Evolutionary conservation across 2,888 invertebrate species (phyloP).

Genomic region (Eupsilia transversa): DNA sequence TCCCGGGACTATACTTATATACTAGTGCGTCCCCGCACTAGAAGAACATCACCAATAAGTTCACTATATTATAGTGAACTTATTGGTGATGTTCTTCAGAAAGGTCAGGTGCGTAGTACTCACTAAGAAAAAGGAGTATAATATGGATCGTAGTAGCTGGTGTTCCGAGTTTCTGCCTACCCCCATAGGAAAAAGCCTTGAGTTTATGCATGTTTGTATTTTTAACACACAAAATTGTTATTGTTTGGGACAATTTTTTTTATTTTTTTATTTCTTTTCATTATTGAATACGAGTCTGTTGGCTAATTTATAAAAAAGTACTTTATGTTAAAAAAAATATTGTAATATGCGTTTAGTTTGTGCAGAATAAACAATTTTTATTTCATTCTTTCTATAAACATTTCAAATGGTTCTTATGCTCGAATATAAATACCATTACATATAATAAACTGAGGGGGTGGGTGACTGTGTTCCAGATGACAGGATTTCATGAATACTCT

Average conservation of each 20-base stretch:
- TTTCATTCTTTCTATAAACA: no score
- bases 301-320: no score
- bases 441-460: conserved; percentile 15
- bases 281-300: no score
- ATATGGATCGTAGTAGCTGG: not conserved
- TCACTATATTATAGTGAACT: not conserved
- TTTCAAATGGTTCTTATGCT: not conserved
- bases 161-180: not conserved
- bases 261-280: no score
- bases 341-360: no score
- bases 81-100: not conserved
- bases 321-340: no score
- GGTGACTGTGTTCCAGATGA: conserved; percentile 31
- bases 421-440: conserved; percentile 28
- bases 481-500: conserved; percentile 15
- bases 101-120: not conserved
- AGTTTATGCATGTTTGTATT: not conserved
- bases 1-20: no score
- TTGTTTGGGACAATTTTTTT: no score
- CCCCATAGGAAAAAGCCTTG: not conserved
- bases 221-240: no score
- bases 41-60: no score
- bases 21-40: no score
- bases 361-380: no score
- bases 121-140: not conserved